Percentiles rank a stretch among this genome's conserved stretches.
Evolutionary conservation across 2,888 invertebrate genomes (phyloP).

Genomic region (Lasioglossum morio): DNA sequence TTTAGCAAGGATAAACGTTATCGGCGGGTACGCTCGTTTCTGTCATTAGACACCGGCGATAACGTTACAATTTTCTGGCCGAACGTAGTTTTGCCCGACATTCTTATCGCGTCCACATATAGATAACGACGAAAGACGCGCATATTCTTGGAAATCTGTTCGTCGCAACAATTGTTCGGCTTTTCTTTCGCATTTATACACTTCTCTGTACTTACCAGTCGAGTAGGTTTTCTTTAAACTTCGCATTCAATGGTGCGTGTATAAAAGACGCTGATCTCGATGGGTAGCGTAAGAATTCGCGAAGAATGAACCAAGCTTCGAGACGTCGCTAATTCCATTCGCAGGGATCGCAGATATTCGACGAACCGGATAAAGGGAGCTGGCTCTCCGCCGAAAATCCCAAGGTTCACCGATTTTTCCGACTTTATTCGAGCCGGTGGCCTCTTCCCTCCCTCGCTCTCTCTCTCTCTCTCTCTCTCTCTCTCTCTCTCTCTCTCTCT

Average conservation of each 20-base stretch:
- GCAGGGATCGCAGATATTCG: neutral
- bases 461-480: neutral
- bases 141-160: neutral
- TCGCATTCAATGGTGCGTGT: neutral
- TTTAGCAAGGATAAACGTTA: constrained; percentile 35
- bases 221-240: neutral
- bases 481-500: neutral
- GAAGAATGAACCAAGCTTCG: neutral
- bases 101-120: neutral
- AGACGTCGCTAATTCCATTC: neutral
- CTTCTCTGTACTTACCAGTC: neutral
- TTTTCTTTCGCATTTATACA: neutral
- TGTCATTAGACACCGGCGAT: neutral
- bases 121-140: neutral
- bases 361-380: neutral
- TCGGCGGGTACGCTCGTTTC: neutral
- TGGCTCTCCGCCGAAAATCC: neutral
- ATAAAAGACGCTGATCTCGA: neutral
- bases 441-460: neutral
- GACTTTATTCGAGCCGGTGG: constrained; percentile 26
- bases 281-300: neutral
- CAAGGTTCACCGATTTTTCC: constrained; percentile 36
- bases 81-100: neutral
- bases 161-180: neutral
- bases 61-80: neutral